Conservation (phyloP, 2,797 vertebrate species). For the Tenualosa thibaudeaui region DNA sequence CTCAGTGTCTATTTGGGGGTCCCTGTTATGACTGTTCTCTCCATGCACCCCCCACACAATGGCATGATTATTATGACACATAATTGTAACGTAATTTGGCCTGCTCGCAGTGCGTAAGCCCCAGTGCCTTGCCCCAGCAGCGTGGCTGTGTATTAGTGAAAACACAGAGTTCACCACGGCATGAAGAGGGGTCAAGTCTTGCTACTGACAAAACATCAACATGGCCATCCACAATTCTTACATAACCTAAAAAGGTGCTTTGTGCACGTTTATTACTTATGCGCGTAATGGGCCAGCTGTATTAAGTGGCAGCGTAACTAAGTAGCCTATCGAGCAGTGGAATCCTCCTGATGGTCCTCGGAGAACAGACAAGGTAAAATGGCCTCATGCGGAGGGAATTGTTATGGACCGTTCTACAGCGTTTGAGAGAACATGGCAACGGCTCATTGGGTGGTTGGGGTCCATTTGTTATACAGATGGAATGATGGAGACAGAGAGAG, state of each 20-base stretch:
- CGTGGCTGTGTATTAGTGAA: not conserved
- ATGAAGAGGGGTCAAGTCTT: not conserved
- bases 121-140: not conserved
- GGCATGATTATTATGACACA: slow-evolving; percentile 5
- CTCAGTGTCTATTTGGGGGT: slow-evolving; percentile 8
- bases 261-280: slow-evolving; percentile 34
- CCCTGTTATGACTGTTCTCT: slow-evolving; percentile 17
- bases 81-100: slow-evolving; percentile 13
- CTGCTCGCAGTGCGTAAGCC: not conserved
- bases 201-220: slow-evolving; percentile 27
- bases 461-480: not conserved
- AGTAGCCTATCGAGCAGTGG: slow-evolving; percentile 30
- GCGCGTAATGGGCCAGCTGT: slow-evolving; percentile 26
- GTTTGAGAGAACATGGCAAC: not conserved
- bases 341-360: slow-evolving; percentile 24
- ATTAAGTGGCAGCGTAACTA: slow-evolving; percentile 31
- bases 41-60: not conserved
- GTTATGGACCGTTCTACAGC: not conserved
- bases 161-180: slow-evolving; percentile 27
- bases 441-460: not conserved
- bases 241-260: slow-evolving; percentile 38
- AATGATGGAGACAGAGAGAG: not conserved
- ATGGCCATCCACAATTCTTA: slow-evolving; percentile 28
- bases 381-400: not conserved
- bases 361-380: slow-evolving; percentile 27